Evolutionary conservation across 2,888 invertebrate genomes (phyloP).

Genomic region (Taenaris catops): DNA sequence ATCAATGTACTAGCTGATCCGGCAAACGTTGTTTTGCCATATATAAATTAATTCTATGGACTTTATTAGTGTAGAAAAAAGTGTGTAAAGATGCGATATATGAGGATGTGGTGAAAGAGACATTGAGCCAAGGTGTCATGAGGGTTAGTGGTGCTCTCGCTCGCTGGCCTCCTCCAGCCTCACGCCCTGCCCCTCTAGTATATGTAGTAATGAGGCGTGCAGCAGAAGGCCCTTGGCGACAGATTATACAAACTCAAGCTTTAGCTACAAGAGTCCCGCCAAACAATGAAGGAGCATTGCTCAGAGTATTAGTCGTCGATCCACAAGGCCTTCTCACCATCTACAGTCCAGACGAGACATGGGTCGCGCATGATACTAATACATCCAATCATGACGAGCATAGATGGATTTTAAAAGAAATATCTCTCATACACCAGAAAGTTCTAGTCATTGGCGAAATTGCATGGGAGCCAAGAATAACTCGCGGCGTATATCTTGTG

Average conservation of each 20-base stretch:
- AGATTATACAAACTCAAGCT: slow-evolving; percentile 83
- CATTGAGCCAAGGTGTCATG: slow-evolving; percentile 84
- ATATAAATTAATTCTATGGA: no score
- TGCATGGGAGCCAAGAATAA: slow-evolving; percentile 85
- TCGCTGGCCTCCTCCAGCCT: slow-evolving; percentile 82
- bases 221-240: slow-evolving; percentile 82
- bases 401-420: slow-evolving; percentile 83
- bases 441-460: slow-evolving; percentile 86
- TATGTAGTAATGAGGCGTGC: slow-evolving; percentile 86
- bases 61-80: no score
- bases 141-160: slow-evolving; percentile 82
- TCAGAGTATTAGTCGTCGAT: slow-evolving; percentile 85
- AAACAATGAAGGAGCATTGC: slow-evolving; percentile 82
- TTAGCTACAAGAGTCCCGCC: slow-evolving; percentile 82
- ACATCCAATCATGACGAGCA: slow-evolving; percentile 69
- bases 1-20: no score
- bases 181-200: slow-evolving; percentile 80
- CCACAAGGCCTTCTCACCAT: slow-evolving; percentile 85
- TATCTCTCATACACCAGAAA: slow-evolving; percentile 86
- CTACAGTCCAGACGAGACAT: slow-evolving; percentile 83
- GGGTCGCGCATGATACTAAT: slow-evolving; percentile 77
- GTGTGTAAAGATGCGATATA: no score
- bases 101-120: no score
- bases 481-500: slow-evolving; percentile 85
- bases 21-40: no score